Conservation (phyloP, 2,888 invertebrate genomes). For the Drosophila dives region DNA sequence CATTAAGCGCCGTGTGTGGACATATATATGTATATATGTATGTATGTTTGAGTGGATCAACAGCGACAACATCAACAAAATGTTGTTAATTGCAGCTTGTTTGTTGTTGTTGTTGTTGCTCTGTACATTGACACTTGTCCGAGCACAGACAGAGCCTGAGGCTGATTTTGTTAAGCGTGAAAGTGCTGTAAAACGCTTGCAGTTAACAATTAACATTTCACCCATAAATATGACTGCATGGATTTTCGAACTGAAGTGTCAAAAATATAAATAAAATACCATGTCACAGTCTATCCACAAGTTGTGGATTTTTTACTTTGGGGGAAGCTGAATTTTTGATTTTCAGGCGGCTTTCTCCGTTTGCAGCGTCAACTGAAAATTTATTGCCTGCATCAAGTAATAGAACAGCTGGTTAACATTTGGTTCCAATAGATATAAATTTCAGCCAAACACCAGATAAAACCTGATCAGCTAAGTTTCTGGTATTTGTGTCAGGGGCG, state of each 20-base stretch:
- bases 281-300: constrained; percentile 16
- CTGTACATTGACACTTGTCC: constrained; percentile 69
- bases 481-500: constrained; percentile 76
- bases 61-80: constrained; percentile 33
- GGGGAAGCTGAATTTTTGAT: constrained; percentile 31
- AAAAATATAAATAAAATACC: constrained; percentile 26
- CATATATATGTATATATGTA: neutral
- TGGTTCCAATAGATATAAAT: constrained; percentile 28
- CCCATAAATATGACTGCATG: constrained; percentile 60
- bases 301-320: constrained; percentile 57
- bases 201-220: constrained; percentile 72
- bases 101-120: constrained; percentile 38
- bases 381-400: constrained; percentile 26
- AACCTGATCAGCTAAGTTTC: constrained; percentile 42
- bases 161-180: constrained; percentile 50
- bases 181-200: constrained; percentile 60
- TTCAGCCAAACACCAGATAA: constrained; percentile 47
- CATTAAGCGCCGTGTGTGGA: constrained; percentile 33
- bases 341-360: constrained; percentile 41
- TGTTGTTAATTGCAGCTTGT: constrained; percentile 68
- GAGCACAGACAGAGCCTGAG: constrained; percentile 27
- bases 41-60: neutral
- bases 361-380: constrained; percentile 12
- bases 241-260: constrained; percentile 57
- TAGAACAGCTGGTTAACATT: constrained; percentile 42